Conservation (phyloP, 1,140 invertebrate species). For the Copidosoma floridanum region DNA sequence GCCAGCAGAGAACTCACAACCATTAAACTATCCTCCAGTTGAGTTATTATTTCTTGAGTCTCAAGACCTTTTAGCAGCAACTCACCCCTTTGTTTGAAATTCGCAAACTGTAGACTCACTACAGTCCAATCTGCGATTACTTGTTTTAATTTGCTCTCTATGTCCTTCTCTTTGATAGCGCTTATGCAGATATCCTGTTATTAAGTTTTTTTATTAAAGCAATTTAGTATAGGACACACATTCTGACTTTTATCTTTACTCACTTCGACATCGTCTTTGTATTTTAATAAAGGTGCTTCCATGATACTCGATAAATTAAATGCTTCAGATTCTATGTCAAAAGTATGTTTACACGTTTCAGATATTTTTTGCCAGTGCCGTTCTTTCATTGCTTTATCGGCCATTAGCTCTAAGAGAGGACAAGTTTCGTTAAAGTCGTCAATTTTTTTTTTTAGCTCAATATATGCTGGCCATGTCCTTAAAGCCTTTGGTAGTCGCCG, state of each 20-base stretch:
- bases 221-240: too few species aligned
- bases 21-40: constrained; percentile 86
- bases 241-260: constrained; percentile 1
- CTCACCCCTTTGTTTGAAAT: constrained; percentile 85
- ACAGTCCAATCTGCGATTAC: constrained; percentile 78
- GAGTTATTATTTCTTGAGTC: constrained; percentile 75
- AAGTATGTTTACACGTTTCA: constrained; percentile 67
- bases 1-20: constrained; percentile 79
- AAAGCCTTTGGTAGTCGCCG: constrained; percentile 77
- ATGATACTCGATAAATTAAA: constrained; percentile 80
- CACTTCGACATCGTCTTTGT: constrained; percentile 86
- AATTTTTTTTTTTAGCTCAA: constrained; percentile 84
- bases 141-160: constrained; percentile 84
- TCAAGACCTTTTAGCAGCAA: constrained; percentile 76
- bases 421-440: constrained; percentile 89
- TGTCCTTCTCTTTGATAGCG: constrained; percentile 87
- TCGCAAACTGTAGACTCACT: constrained; percentile 73
- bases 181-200: constrained; percentile 83
- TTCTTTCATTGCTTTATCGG: constrained; percentile 86
- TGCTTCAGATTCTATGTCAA: constrained; percentile 76
- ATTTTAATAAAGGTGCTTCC: constrained; percentile 77
- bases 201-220: too few species aligned
- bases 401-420: constrained; percentile 84
- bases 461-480: constrained; percentile 86
- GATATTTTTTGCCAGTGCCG: constrained; percentile 82